Evolutionary conservation across 1,140 invertebrate species (phyloP).

Genomic region (Dreissena rostriformis): DNA sequence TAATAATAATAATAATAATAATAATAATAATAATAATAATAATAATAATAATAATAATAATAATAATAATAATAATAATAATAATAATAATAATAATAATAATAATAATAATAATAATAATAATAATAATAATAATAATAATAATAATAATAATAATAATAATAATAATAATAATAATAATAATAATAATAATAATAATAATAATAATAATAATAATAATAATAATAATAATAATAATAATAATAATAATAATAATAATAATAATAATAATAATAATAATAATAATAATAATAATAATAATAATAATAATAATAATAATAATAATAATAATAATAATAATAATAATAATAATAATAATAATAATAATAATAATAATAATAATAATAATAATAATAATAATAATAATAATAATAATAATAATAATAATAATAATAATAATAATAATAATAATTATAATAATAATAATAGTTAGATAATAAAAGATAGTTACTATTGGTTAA

Average conservation of each 20-base stretch:
- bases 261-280: background rate
- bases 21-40: too few species aligned
- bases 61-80: too few species aligned
- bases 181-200: too few species aligned
- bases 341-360: constrained; percentile 7
- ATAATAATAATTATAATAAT: constrained; percentile 6
- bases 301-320: background rate
- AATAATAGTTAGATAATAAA: constrained; percentile 1
- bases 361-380: constrained; percentile 9
- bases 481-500: background rate
- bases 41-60: too few species aligned
- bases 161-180: too few species aligned
- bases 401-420: constrained; percentile 6
- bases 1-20: too few species aligned
- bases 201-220: too few species aligned
- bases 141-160: too few species aligned
- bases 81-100: too few species aligned
- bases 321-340: background rate
- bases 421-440: constrained; percentile 9
- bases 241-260: constrained; percentile 1
- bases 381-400: constrained; percentile 9
- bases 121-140: too few species aligned
- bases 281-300: background rate
- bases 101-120: too few species aligned
- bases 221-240: background rate